Evolutionary conservation across 92 coral and sea anemone species (phyloP).

Genomic region (Virgularia gustaviana): DNA sequence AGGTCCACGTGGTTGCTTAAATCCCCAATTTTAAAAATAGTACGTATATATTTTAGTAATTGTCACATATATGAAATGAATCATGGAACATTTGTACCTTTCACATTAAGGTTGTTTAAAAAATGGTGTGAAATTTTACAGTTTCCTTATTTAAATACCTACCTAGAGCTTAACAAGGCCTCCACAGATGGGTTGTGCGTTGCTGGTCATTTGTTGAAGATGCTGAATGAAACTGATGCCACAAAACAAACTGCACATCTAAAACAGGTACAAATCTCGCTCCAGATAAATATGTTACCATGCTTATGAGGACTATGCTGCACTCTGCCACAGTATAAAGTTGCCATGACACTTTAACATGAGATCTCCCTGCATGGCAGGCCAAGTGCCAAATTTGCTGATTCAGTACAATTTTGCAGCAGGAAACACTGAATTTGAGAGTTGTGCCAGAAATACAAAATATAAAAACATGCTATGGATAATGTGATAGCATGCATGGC

Average conservation of each 20-base stretch:
- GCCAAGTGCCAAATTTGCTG: no score
- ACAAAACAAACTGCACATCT: conserved; percentile 62
- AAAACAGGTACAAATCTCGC: conserved; percentile 60
- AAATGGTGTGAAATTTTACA: no score
- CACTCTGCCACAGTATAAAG: neutral
- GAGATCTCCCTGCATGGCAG: no score
- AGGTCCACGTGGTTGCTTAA: neutral
- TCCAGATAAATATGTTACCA: neutral
- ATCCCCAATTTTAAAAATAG: neutral
- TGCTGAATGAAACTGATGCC: conserved; percentile 57
- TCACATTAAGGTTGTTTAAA: no score
- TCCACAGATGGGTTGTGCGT: conserved; percentile 14
- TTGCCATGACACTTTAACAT: no score
- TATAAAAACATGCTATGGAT: no score
- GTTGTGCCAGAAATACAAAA: no score
- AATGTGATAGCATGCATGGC: no score
- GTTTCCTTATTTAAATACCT: no score
- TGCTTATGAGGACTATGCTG: neutral
- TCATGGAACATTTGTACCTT: neutral
- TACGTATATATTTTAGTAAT: neutral
- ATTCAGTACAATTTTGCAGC: no score
- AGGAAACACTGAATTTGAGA: no score
- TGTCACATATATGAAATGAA: neutral
- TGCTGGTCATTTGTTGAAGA: conserved; percentile 34
- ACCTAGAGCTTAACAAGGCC: no score